Percentiles rank a stretch among this genome's conserved stretches.
These are phyloP conservation scores for Psettodes erumei DNA, from an alignment of 2,113 vertebrate species.

Conservation along the genomic window DNA sequence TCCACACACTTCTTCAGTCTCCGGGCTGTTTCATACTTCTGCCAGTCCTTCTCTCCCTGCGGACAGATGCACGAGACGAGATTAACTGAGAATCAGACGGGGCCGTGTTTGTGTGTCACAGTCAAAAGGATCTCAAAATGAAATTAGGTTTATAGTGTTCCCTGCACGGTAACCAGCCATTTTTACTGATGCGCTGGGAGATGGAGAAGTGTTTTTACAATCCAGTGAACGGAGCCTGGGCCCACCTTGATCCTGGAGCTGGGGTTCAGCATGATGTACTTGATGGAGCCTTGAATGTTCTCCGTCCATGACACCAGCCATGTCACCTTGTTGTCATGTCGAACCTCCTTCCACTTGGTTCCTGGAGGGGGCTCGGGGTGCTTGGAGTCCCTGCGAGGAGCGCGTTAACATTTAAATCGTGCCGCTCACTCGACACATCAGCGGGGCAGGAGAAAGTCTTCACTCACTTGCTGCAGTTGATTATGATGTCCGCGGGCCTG, in stretches of 20 bases:
- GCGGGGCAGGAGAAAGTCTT: background rate
- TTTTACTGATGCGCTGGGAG: background rate
- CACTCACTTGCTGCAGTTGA: conserved; percentile 98
- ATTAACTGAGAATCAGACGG: background rate
- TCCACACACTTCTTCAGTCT: conserved; percentile 95
- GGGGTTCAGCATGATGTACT: conserved; percentile 98
- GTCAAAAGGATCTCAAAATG: background rate
- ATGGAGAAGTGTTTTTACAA: no score
- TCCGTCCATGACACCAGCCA: conserved; percentile 99
- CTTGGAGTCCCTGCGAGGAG: conserved; percentile 89
- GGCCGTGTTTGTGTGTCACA: background rate
- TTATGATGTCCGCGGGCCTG: conserved; percentile 93
- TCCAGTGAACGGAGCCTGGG: no score
- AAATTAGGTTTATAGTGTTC: background rate
- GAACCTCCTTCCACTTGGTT: conserved; percentile 96
- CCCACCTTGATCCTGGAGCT: conserved; percentile 97
- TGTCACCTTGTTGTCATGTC: conserved; percentile 98
- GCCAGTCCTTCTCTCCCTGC: conserved; percentile 98
- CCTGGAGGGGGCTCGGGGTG: conserved; percentile 90
- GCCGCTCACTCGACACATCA: background rate
- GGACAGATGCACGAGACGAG: background rate
- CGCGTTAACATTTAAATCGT: background rate
- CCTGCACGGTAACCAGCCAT: background rate
- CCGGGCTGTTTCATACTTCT: conserved; percentile 96
- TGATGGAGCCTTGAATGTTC: conserved; percentile 98